Evolutionary conservation across 2,888 invertebrate species (phyloP).

Genomic region (Psylliodes chrysocephalus): DNA sequence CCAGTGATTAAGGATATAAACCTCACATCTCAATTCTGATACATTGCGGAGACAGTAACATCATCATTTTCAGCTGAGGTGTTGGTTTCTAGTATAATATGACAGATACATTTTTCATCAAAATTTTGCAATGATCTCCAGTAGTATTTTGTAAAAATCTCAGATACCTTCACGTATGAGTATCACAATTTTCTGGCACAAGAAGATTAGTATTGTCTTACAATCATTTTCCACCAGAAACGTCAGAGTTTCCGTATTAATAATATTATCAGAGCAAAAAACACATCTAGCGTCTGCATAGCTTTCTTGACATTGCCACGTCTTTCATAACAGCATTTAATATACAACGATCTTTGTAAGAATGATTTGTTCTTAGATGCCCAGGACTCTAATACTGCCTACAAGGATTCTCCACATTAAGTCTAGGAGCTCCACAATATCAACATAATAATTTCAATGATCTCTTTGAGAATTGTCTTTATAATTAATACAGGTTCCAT

Average conservation of each 20-base stretch:
- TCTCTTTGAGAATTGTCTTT: slow-evolving; percentile 88
- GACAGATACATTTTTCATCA: slow-evolving; percentile 87
- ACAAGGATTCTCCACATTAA: slow-evolving; percentile 91
- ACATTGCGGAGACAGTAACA: slow-evolving; percentile 96
- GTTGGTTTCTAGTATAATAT: slow-evolving; percentile 87
- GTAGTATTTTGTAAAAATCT: slow-evolving; percentile 93
- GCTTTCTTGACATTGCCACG: slow-evolving; percentile 87
- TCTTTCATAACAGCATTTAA: slow-evolving; percentile 86
- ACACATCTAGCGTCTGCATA: slow-evolving; percentile 87
- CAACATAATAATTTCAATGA: slow-evolving; percentile 88
- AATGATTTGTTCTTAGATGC: slow-evolving; percentile 81
- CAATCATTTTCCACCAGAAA: slow-evolving; percentile 90
- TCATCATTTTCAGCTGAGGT: slow-evolving; percentile 78
- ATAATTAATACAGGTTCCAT: slow-evolving; percentile 91
- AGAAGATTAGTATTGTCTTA: slow-evolving; percentile 90
- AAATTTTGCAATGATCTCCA: slow-evolving; percentile 92
- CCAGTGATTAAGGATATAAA: slow-evolving; percentile 93
- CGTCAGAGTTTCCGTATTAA: slow-evolving; percentile 91
- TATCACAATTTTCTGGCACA: slow-evolving; percentile 91
- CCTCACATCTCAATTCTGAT: slow-evolving; percentile 86
- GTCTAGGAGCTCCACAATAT: slow-evolving; percentile 93
- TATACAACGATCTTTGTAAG: slow-evolving; percentile 89
- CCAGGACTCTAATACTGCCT: slow-evolving; percentile 96
- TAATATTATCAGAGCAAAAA: slow-evolving; percentile 94
- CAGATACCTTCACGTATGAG: slow-evolving; percentile 88